Evolutionary conservation across 2,888 invertebrate species (phyloP).

Genomic region (Limenitis camilla): DNA sequence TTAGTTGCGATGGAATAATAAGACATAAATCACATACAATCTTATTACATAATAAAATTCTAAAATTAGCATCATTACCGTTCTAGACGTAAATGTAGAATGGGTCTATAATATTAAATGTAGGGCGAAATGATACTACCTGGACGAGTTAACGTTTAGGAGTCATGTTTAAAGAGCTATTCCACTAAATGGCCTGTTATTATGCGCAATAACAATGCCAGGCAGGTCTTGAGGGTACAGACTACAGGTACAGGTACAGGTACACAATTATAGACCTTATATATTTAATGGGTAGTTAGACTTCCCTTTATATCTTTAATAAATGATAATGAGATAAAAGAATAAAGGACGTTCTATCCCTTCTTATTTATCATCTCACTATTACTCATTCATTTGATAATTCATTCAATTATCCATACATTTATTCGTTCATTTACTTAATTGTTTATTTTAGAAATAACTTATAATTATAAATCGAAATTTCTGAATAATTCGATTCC

Average conservation of each 20-base stretch:
- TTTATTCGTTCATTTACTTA: too few species aligned
- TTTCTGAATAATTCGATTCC: too few species aligned
- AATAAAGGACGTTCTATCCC: too few species aligned
- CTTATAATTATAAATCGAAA: too few species aligned
- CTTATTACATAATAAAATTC: neutral
- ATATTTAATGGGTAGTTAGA: neutral
- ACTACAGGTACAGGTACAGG: neutral
- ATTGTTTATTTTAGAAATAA: too few species aligned
- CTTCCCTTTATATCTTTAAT: too few species aligned
- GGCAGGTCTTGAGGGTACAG: neutral
- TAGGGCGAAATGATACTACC: neutral
- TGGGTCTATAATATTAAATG: slow-evolving; percentile 2
- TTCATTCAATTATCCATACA: too few species aligned
- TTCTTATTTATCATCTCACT: too few species aligned
- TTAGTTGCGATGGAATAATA: too few species aligned
- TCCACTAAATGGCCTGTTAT: neutral
- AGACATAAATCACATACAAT: too few species aligned
- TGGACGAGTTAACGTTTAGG: neutral
- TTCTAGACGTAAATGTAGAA: neutral
- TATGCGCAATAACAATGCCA: slow-evolving; percentile 4
- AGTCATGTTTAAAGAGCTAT: slow-evolving; percentile 7
- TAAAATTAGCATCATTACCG: neutral
- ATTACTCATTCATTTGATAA: too few species aligned
- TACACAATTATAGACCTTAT: neutral
- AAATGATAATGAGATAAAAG: too few species aligned